Base-by-base conservation (phyloP, 2,888 invertebrate genomes). In the Watsonalla binaria region DNA sequence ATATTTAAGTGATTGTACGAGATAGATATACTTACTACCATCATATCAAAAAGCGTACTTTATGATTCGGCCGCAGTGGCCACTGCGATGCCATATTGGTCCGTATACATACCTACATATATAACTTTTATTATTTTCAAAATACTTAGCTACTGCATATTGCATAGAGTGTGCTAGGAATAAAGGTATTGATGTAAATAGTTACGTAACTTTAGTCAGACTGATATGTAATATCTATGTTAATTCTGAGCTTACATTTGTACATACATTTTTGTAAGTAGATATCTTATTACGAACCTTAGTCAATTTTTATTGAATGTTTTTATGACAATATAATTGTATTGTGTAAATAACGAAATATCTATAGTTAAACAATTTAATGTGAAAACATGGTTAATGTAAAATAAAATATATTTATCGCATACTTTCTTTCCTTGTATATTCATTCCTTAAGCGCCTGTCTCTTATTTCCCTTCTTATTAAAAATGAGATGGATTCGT, bases 271-370 rank as follows among this genome's bases (percentile, higher is more conserved):
- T 78, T 85, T 39, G 49, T 49, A 49, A 49, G 84, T 88, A 87
- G 87, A 81, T 85, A 88, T 72, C 74, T 69, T 79, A 24, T 24
- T 24, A 78, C 77, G 76, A 82, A 78, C 68, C 80, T 80, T 89
- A 89, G 90, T 89, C 88, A 90, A 90, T 89, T 90, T 89, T 82
- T 82, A 86, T 82, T 87, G 68, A 83, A 84, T 84, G 84, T 88
- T 86, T 67, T 85, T 84, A 85, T 80, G 87, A 89, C 89, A 88
- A 90, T 90, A 87, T 87, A 73, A 88, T 85, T 87, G 86, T 85
- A 88, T 68, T 73, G 51, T 85, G 82, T 89, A 86, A 74, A 85
- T 84, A 80, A 75, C 72, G 68, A 72, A 74, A 59, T 60, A 66
- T 73, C 37, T 8, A 42, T 54, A 52, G 56, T 48, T 47, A 64